A percentile compares a stretch with the other conserved stretches of the same genome.
Evolutionary conservation across 2,113 vertebrate species (phyloP).

Genomic region (Corythaixoides concolor): DNA sequence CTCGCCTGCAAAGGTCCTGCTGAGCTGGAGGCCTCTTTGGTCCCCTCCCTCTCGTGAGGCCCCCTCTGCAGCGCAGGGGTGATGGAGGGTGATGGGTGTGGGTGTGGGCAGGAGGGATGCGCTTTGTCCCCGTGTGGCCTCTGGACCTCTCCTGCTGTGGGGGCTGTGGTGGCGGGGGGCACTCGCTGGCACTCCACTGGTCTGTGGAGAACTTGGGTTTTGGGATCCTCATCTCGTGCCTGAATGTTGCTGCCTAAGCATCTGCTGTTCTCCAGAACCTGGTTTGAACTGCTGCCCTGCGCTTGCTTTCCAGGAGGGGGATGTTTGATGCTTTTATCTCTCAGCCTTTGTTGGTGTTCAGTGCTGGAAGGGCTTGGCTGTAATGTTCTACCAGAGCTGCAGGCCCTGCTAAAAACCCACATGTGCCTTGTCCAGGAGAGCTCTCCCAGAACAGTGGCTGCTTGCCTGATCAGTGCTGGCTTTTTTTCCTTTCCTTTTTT

Average conservation of each 20-base stretch:
- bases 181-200: neutral
- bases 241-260: neutral
- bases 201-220: neutral
- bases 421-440: slow-evolving; percentile 42
- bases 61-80: neutral
- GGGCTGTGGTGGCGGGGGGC: neutral
- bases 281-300: slow-evolving; percentile 66
- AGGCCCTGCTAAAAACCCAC: slow-evolving; percentile 48
- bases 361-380: slow-evolving; percentile 50
- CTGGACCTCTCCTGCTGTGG: neutral
- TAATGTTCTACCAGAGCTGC: slow-evolving; percentile 48
- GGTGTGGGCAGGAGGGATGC: neutral
- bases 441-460: neutral
- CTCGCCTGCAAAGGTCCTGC: neutral
- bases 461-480: slow-evolving; percentile 43
- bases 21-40: neutral
- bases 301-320: slow-evolving; percentile 58
- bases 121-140: neutral
- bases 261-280: slow-evolving; percentile 54
- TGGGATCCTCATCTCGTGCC: neutral
- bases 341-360: slow-evolving; percentile 55
- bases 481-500: too few relatives aligned
- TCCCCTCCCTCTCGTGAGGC: neutral
- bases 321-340: slow-evolving; percentile 63
- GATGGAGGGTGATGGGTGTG: neutral